Percentiles rank a stretch among this genome's conserved stretches.
These are phyloP conservation scores for Coracopsis vasa DNA, from an alignment of 2,113 vertebrate genomes.

Conservation along the genomic window DNA sequence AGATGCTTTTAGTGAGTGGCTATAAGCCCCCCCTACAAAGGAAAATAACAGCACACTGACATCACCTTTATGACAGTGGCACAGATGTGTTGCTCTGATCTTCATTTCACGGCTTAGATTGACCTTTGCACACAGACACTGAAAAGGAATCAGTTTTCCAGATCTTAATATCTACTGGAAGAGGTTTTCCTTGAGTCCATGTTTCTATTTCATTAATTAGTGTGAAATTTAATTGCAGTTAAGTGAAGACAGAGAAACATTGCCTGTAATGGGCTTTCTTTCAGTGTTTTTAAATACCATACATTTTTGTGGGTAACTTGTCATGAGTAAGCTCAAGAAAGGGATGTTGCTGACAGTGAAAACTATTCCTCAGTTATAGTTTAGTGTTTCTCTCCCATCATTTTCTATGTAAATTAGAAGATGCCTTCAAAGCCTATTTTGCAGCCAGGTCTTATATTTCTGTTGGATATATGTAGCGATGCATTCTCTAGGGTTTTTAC, in stretches of 20 bases:
- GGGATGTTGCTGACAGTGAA: background rate
- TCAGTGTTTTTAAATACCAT: background rate
- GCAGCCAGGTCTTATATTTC: background rate
- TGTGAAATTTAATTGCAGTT: constrained; percentile 56
- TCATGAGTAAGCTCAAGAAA: background rate
- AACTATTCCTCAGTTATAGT: background rate
- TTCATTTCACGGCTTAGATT: background rate
- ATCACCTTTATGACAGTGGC: background rate
- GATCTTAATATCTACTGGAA: constrained; percentile 16
- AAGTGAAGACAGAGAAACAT: background rate
- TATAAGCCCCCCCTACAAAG: background rate
- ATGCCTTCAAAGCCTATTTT: background rate
- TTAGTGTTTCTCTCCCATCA: background rate
- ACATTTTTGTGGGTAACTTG: background rate
- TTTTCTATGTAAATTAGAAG: constrained; percentile 11
- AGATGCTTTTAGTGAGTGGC: no score
- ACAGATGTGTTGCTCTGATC: background rate
- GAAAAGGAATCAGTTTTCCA: background rate
- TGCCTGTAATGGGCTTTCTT: background rate
- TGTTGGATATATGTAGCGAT: accelerated
- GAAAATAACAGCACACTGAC: background rate
- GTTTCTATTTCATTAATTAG: constrained; percentile 61
- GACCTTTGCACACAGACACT: background rate
- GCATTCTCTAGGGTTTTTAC: background rate
- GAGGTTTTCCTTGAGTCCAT: background rate